These are phyloP conservation scores for Haemorhous mexicanus DNA, from an alignment of 2,113 vertebrate genomes.

Conservation along the genomic window DNA sequence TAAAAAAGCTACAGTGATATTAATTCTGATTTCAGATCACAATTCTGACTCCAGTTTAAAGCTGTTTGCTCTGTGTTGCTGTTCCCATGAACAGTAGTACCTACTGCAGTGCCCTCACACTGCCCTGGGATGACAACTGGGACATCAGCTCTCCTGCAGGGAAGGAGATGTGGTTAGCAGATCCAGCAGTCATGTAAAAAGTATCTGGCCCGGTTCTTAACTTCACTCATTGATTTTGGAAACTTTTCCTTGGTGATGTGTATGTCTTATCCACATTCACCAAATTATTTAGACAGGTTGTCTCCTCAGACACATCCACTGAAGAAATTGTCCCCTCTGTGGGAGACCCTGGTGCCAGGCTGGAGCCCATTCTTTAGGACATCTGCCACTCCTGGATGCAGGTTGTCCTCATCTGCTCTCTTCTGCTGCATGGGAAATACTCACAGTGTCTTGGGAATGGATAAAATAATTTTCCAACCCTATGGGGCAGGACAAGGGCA, in stretches of 20 bases:
- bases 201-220: background rate
- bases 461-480: background rate
- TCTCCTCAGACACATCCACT: background rate
- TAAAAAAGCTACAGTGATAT: background rate
- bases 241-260: background rate
- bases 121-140: background rate
- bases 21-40: background rate
- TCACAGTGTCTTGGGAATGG: background rate
- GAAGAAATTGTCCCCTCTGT: background rate
- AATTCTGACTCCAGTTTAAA: background rate
- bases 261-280: background rate
- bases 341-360: background rate
- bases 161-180: background rate
- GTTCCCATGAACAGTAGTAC: background rate
- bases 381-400: fast-evolving
- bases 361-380: background rate
- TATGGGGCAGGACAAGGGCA: background rate
- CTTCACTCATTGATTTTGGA: background rate
- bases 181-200: background rate
- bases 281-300: background rate
- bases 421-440: background rate
- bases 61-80: background rate
- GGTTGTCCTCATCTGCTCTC: background rate
- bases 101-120: background rate
- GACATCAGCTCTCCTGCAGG: background rate